phyloP scores from a whole-genome alignment of 1,140 invertebrate genomes.

The Drosophila subpulchrella region DNA sequence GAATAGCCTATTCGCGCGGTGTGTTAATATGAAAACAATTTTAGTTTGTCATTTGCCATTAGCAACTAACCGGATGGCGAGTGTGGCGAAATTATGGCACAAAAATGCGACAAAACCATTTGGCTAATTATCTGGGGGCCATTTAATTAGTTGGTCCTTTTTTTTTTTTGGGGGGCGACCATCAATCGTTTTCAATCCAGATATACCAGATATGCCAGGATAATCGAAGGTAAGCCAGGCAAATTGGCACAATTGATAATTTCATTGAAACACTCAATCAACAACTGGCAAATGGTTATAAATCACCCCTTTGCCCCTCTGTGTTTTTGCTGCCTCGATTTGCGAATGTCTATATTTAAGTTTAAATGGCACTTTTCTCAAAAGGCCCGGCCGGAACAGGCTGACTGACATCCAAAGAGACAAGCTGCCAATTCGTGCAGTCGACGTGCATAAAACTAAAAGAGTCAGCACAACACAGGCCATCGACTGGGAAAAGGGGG shows the following conservation, averaged over 20 bases:
- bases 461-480: constrained; percentile 68
- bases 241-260: constrained; percentile 77
- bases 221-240: constrained; percentile 26
- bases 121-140: constrained; percentile 33
- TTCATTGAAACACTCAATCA: constrained; percentile 81
- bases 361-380: constrained; percentile 82
- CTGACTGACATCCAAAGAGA: constrained; percentile 80
- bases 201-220: neutral
- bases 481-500: neutral
- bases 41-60: constrained; percentile 43
- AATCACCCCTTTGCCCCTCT: constrained; percentile 38
- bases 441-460: constrained; percentile 80
- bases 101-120: constrained; percentile 43
- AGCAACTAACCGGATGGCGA: constrained; percentile 1
- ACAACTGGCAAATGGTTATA: constrained; percentile 71
- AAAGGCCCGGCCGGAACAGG: constrained; percentile 60
- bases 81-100: constrained; percentile 5
- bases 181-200: neutral
- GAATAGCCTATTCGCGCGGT: constrained; percentile 17
- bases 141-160: constrained; percentile 28
- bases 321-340: constrained; percentile 9
- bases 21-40: constrained; percentile 58
- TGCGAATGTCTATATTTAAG: constrained; percentile 79
- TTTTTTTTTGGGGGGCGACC: neutral
- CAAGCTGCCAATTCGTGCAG: constrained; percentile 79